Base-by-base conservation (phyloP, 2,113 vertebrate genomes). In the Sisor rabdophorus region DNA sequence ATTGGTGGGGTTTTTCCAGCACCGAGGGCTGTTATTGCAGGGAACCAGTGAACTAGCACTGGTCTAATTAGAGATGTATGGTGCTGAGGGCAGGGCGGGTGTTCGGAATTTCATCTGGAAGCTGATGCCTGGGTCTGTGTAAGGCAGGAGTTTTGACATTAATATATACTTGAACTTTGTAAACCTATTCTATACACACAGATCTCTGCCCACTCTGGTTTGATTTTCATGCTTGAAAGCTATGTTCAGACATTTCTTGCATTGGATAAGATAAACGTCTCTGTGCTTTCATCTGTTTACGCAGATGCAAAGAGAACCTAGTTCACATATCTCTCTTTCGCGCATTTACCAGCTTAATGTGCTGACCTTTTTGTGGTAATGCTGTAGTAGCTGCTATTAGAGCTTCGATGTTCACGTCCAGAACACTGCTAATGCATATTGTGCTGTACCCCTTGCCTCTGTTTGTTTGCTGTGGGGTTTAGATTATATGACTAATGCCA, bases 281-380 rank as follows among this genome's bases (percentile, higher is more conserved):
- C 59, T 26, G 53, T 32, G 55, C 40, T 69, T 80, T 79, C 10
- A 36, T 53, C 8, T 26, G 64, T 26, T 56, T n/a, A 16, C 32
- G 28, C 20, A 26, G 55, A 54, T 74, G 47, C 50, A 71, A 60
- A 81, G 55, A 77, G 81, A 79, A 82, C 76, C 81, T 20, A 36
- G 75, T 69, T 24, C 20, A 24, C 60, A 64, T 75, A 26, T 70
- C 63, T 28, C 48, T 13, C 53, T n/a, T 71, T 53, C 24, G 56
- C 53, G 74, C 83, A 76, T 85, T 84, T 84, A 80, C 65, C 36
- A 72, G 79, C 67, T 48, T 76, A 58, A 78, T 83, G 83, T 79
- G 69, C 61, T 87, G 84, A 87, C 79, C 82, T 84, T 84, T 75
- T 48, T 71, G 75, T 82, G 81, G 32, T 71, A 74, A 77, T 77